Evolutionary conservation across 2,888 invertebrate genomes (phyloP).

Genomic region (Dicyrtomina minuta): DNA sequence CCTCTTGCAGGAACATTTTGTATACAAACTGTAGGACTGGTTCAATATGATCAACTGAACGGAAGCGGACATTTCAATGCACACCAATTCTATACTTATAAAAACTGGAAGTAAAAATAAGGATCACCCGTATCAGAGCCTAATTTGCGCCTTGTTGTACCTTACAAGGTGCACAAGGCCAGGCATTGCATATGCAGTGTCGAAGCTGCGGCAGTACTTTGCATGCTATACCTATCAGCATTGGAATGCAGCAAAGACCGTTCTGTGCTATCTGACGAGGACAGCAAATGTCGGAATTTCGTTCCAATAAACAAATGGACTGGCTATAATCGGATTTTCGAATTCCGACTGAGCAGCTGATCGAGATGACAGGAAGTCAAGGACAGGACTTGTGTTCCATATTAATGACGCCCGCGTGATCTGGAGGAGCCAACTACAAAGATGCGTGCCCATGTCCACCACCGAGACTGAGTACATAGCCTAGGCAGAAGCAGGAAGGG

Average conservation of each 20-base stretch:
- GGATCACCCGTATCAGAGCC: conserved; percentile 37
- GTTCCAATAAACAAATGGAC: not conserved
- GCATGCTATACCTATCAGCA: conserved; percentile 40
- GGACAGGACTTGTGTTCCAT: conserved; percentile 35
- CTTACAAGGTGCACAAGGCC: conserved; percentile 44
- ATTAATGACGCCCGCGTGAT: conserved; percentile 32
- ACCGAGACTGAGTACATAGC: conserved; percentile 50
- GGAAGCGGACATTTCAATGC: too few species aligned
- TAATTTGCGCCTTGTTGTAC: too few species aligned
- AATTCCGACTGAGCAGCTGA: conserved; percentile 49
- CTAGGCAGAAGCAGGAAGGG: conserved; percentile 30
- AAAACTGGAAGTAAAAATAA: too few species aligned
- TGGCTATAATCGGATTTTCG: conserved; percentile 32
- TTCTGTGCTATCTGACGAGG: conserved; percentile 42
- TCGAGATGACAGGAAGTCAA: conserved; percentile 33
- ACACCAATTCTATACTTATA: too few species aligned
- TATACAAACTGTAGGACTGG: conserved; percentile 13
- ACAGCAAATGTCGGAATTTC: conserved; percentile 19
- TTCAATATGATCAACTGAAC: not conserved
- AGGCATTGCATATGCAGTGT: conserved; percentile 40
- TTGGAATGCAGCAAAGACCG: conserved; percentile 42
- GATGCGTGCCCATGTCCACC: conserved; percentile 35
- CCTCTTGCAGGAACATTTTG: too few species aligned
- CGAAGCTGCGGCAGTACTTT: conserved; percentile 42
- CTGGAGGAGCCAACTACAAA: conserved; percentile 44